A percentile compares a stretch with the other conserved stretches of the same genome.
phyloP scores from a whole-genome alignment of 2,797 vertebrate species.

The Echiichthys vipera region DNA sequence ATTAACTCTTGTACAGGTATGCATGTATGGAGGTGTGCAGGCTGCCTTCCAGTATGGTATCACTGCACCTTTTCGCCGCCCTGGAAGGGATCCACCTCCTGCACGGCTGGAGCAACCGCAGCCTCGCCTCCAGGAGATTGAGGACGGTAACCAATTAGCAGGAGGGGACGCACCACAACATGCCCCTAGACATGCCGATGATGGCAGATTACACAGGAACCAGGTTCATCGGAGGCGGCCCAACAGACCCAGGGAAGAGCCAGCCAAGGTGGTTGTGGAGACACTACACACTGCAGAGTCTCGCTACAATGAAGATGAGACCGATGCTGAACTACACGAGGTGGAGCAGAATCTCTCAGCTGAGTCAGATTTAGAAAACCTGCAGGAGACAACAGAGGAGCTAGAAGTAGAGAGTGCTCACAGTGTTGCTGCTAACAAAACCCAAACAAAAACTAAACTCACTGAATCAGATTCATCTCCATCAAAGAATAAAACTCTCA shows the following conservation, averaged over 20 bases:
- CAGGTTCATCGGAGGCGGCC: slow-evolving; percentile 38
- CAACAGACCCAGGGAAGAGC: background rate
- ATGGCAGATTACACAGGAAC: slow-evolving; percentile 16
- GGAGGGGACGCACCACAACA: slow-evolving; percentile 53
- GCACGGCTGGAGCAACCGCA: slow-evolving; percentile 42
- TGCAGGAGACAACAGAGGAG: slow-evolving; percentile 17
- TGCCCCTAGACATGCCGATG: background rate
- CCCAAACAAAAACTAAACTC: slow-evolving; percentile 1
- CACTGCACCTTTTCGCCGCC: slow-evolving; percentile 62
- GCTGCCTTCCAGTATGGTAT: slow-evolving; percentile 78
- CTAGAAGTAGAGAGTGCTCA: background rate
- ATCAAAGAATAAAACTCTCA: slow-evolving; percentile 2
- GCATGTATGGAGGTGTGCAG: slow-evolving; percentile 74
- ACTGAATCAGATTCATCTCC: background rate
- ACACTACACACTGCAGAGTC: slow-evolving; percentile 55
- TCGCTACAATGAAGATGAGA: slow-evolving; percentile 60
- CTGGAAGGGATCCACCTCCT: slow-evolving; percentile 61
- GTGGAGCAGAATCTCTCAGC: slow-evolving; percentile 19
- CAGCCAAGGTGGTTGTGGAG: slow-evolving; percentile 49
- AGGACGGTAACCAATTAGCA: background rate
- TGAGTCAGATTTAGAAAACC: slow-evolving; percentile 40
- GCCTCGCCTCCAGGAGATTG: slow-evolving; percentile 9
- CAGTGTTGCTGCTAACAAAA: background rate
- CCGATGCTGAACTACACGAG: slow-evolving; percentile 32
- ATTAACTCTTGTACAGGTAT: slow-evolving; percentile 63